Evolutionary conservation across 1,140 invertebrate genomes (phyloP).

Genomic region (Zelostemma sp.): DNA sequence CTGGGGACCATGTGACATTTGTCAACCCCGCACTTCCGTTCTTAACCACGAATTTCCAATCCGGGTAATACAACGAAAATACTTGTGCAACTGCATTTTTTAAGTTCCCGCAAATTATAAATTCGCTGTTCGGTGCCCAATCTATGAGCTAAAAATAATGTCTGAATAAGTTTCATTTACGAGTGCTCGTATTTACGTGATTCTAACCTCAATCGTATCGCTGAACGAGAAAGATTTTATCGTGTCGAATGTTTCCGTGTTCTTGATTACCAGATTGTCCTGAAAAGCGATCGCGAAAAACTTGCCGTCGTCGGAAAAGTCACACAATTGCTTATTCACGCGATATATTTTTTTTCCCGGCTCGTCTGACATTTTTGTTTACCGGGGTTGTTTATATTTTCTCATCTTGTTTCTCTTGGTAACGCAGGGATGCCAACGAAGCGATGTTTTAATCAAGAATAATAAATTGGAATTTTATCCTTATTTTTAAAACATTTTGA

Average conservation of each 20-base stretch:
- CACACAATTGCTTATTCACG: slow-evolving; percentile 61
- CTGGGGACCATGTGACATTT: slow-evolving; percentile 57
- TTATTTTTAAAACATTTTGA: no score
- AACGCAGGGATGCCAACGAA: no score
- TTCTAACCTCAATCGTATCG: slow-evolving; percentile 65
- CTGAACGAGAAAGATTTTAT: slow-evolving; percentile 51
- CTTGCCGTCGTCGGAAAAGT: slow-evolving; percentile 60
- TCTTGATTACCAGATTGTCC: slow-evolving; percentile 55
- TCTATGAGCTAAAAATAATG: slow-evolving; percentile 54
- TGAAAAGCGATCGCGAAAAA: slow-evolving; percentile 61
- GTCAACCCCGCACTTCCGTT: slow-evolving; percentile 63
- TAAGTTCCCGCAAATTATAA: slow-evolving; percentile 59
- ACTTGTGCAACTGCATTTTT: slow-evolving; percentile 58
- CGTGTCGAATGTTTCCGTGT: slow-evolving; percentile 42
- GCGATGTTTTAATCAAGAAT: no score
- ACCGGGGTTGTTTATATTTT: no score
- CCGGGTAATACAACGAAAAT: slow-evolving; percentile 55
- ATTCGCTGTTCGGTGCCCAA: slow-evolving; percentile 61
- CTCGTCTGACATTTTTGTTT: slow-evolving; percentile 33
- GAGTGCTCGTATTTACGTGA: no score
- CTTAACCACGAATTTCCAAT: slow-evolving; percentile 63
- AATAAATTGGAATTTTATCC: no score
- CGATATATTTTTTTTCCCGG: slow-evolving; percentile 47
- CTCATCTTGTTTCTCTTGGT: no score
- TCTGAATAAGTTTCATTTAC: no score